Evolutionary conservation across 2,113 vertebrate species (phyloP), one percentile per base, ranked within the genome.

Genomic region (Lophius piscatorius): DNA sequence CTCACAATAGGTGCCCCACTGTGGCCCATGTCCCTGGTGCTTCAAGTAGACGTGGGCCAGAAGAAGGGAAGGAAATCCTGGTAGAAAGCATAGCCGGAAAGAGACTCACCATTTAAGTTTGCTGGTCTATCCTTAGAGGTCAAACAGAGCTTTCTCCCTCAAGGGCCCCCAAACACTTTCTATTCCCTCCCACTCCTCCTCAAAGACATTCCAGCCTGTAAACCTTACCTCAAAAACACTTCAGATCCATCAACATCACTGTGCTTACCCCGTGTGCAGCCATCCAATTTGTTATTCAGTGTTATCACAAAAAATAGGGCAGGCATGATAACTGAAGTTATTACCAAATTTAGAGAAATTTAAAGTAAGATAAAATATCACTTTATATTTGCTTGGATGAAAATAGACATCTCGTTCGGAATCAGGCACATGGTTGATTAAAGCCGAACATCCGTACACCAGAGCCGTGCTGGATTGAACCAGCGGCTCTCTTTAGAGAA

Each of bases 21-120:
- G 73, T 54, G 76, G 76, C 72, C 73, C 64, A 57, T 34, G 73
- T 82, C 80, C 70, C 87, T 78, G 69, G 69, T 50, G 70, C 78
- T 83, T 72, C 77, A 59, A n/a, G 80, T 82, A 80, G 74, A 71
- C 58, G 76, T 63, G 62, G 67, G 82, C 50, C 72, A 66, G 48
- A 65, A 80, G 82, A 85, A 84, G 81, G 68, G 83, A 82, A 91
- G 88, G 91, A 92, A 86, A 90, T 91, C 88, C 90, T 91, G 86
- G 86, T 76, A 55, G 70, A 77, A 60, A 84, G 57, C 63, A 63
- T 42, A 75, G 73, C 74, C 64, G 74, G 83, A 88, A 90, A 80
- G 55, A 71, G 47, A 44, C 70, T 45, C 63, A 80, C 70, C 87
- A 68, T 89, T 82, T 83, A 52, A 69, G 72, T 84, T 78, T 67